A percentile compares a stretch with the other conserved stretches of the same genome.
These are phyloP conservation scores for Drosophila busckii DNA, from an alignment of 1,140 invertebrate genomes.

Conservation along the genomic window DNA sequence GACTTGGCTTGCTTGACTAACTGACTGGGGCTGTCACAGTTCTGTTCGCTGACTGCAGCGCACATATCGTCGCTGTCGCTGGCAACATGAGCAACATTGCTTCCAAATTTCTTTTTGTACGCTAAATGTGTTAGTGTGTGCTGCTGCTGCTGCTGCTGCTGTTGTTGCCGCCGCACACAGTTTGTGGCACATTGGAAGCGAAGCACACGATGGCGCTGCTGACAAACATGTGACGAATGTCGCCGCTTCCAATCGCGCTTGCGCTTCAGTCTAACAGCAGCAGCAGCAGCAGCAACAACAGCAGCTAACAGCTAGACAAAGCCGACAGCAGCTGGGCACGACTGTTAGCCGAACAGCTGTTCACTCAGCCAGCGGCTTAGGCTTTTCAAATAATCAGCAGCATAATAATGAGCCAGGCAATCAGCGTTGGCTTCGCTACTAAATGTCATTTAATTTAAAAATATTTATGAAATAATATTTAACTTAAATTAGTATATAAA, in stretches of 20 bases:
- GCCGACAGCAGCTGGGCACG: constrained; percentile 46
- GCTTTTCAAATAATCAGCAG: no score
- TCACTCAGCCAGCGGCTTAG: constrained; percentile 29
- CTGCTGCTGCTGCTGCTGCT: constrained; percentile 4
- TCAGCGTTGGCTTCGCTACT: no score
- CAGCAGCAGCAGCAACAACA: constrained; percentile 33
- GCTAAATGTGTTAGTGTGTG: constrained; percentile 3
- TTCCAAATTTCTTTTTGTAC: constrained; percentile 26
- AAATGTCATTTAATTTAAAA: no score
- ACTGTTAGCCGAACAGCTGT: constrained; percentile 55
- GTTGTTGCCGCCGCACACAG: constrained; percentile 15
- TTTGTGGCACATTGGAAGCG: constrained; percentile 69
- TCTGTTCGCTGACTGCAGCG: constrained; percentile 30
- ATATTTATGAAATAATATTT: no score
- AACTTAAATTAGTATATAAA: no score
- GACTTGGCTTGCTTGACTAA: constrained; percentile 6
- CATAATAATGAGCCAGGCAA: no score
- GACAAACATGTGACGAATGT: constrained; percentile 58
- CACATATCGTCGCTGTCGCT: constrained; percentile 17
- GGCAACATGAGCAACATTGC: constrained; percentile 17
- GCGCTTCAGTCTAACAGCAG: constrained; percentile 27
- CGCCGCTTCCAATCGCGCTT: constrained; percentile 53
- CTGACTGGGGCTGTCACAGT: constrained; percentile 11
- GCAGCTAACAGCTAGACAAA: constrained; percentile 24
- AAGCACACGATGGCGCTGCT: constrained; percentile 26